phyloP scores from a whole-genome alignment of 2,888 invertebrate genomes.

The Heliconius hortense region DNA sequence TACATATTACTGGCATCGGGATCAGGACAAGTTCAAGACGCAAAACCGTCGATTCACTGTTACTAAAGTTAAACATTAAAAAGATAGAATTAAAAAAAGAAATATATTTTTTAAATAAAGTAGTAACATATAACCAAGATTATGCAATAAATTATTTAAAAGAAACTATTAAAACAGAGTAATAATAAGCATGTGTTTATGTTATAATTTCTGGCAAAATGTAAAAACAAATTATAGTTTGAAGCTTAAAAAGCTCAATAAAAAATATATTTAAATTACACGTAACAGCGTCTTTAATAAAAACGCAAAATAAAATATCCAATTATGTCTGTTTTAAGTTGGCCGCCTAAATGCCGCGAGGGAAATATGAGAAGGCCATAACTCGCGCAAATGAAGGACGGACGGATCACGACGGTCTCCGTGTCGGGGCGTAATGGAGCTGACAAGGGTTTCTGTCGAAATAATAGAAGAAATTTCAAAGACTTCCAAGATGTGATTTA shows the following conservation, averaged over 20 bases:
- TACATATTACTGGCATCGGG: too few species aligned
- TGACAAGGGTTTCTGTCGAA: slow-evolving; percentile 76
- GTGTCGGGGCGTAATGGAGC: slow-evolving; percentile 72
- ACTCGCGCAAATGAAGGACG: slow-evolving; percentile 74
- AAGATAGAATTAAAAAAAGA: background rate
- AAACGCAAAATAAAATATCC: slow-evolving; percentile 1
- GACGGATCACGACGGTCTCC: slow-evolving; percentile 64
- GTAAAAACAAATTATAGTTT: too few species aligned
- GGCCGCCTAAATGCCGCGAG: slow-evolving; percentile 63
- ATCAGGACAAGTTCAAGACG: background rate
- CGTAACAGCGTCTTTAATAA: background rate
- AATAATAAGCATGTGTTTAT: too few species aligned
- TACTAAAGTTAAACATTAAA: too few species aligned
- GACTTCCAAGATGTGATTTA: slow-evolving; percentile 69
- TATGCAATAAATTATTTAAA: too few species aligned
- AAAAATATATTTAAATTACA: background rate
- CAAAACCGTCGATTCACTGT: background rate
- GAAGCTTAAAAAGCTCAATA: too few species aligned
- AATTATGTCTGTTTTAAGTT: slow-evolving; percentile 41
- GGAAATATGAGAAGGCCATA: slow-evolving; percentile 73
- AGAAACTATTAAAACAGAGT: too few species aligned
- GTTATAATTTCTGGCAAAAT: too few species aligned
- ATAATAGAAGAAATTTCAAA: slow-evolving; percentile 74
- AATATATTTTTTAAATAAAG: background rate
- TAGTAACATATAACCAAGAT: too few species aligned